Evolutionary conservation across 2,888 invertebrate genomes (phyloP).

Genomic region (Siphlonurus alternatus): DNA sequence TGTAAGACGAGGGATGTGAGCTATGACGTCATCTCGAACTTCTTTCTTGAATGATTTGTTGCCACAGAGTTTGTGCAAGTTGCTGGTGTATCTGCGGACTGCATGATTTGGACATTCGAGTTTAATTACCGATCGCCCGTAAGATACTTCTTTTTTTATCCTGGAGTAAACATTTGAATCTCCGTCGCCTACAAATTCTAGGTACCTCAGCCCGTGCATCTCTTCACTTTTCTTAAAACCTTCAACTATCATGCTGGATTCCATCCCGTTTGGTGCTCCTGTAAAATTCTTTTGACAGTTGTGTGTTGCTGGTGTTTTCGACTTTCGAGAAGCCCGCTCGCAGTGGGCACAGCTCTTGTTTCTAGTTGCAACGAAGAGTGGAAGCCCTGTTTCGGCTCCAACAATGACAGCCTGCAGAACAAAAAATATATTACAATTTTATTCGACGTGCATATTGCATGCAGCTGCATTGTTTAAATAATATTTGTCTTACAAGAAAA

Average conservation of each 20-base stretch:
- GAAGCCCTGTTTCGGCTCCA: conserved; percentile 10
- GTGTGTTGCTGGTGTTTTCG: conserved; percentile 2
- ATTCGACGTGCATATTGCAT: neutral
- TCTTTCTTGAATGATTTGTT: too few relatives aligned
- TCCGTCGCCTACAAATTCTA: conserved; percentile 13
- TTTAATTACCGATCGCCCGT: conserved; percentile 12
- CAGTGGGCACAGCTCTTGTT: conserved; percentile 12
- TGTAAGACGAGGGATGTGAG: too few relatives aligned
- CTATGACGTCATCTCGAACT: too few relatives aligned
- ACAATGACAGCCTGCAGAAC: conserved; percentile 10
- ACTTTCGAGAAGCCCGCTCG: neutral
- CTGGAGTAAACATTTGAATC: conserved; percentile 12
- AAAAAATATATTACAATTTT: neutral
- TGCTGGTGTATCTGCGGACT: too few relatives aligned
- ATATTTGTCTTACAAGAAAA: neutral
- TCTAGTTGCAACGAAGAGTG: conserved; percentile 10
- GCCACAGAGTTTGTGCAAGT: too few relatives aligned
- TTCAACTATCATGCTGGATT: conserved; percentile 12
- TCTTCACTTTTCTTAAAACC: conserved; percentile 12
- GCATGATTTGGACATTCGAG: neutral
- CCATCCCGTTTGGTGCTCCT: conserved; percentile 13
- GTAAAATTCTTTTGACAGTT: conserved; percentile 13
- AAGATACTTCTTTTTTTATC: conserved; percentile 9
- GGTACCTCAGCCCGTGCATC: conserved; percentile 12
- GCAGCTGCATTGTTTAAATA: neutral